Base-by-base conservation (phyloP, 2,888 invertebrate species). In the Acheta domesticus region DNA sequence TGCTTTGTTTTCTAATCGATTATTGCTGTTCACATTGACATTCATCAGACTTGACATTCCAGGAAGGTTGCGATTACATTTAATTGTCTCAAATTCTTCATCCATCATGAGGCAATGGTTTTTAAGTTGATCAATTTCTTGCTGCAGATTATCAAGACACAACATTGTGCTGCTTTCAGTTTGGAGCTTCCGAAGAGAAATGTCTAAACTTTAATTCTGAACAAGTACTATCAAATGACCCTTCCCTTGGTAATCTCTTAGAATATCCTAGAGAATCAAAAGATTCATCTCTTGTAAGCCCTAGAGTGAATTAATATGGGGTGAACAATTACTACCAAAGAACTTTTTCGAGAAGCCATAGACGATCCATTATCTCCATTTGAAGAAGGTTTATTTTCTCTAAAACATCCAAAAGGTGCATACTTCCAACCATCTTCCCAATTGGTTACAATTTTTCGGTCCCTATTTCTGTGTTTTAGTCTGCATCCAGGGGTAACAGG, bases 151-250 rank as follows among this genome's bases (percentile, higher is more conserved):
- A 23, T 85, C 84, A 77, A 85, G 80, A 79, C 82, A 80, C n/a
- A 82, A 81, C 78, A 84, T 82, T 50, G 84, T 84, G 36, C 78
- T 81, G 23, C 80, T 81, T 19, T 83, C 84, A 21, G 48, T 75
- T 21, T 77, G 21, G 36, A 75, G 77, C 74, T 82, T 80, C 21
- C 80, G 82, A 16, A 82, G 75, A 36, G 81, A 80, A 50, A 80
- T 79, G 62, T 85, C 85, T 73, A 84, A 80, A 79, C 84, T 85
- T n/a, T 19, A 85, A 74, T 49, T 85, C 85, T 16, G 85, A 85
- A 49, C 83, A 83, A n/a, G 83, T 83, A 77, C 84, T 84, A 80
- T 84, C 84, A 79, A 84, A 83, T 23, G 85, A 85, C 49, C 82
- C 83, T 62, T 85, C 84, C 14, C 84, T 80, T 12, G 80, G 81